phyloP scores from a whole-genome alignment of 2,888 invertebrate genomes.

The Hipparchia sbordonii region DNA sequence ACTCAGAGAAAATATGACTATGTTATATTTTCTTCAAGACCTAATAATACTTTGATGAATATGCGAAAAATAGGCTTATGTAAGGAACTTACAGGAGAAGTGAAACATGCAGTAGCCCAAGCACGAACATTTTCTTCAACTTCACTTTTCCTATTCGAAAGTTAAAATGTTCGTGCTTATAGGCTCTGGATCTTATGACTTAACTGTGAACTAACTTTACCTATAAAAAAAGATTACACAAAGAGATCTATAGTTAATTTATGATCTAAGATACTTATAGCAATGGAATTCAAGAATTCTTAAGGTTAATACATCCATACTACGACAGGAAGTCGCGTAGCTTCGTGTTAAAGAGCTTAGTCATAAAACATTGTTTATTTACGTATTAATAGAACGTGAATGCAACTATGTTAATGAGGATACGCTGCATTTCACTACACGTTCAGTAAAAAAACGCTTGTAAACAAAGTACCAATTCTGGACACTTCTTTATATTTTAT shows the following conservation, averaged over 20 bases:
- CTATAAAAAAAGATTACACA: neutral
- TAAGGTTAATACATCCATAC: neutral
- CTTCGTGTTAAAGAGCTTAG: neutral
- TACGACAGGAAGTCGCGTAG: slow-evolving; percentile 4
- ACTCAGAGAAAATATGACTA: neutral
- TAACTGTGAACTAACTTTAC: too few species aligned
- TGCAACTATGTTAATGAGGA: neutral
- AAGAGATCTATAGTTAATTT: neutral
- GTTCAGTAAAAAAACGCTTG: neutral
- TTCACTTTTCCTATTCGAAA: too few species aligned
- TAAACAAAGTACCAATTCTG: neutral
- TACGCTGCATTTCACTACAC: neutral
- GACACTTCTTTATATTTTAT: neutral
- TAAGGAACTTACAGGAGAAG: too few species aligned
- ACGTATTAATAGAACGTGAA: neutral
- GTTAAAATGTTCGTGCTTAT: too few species aligned
- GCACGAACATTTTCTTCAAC: too few species aligned
- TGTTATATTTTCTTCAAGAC: too few species aligned
- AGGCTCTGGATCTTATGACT: too few species aligned
- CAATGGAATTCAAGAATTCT: neutral
- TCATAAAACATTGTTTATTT: neutral
- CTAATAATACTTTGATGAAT: too few species aligned
- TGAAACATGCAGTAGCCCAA: too few species aligned
- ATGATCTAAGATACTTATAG: neutral
- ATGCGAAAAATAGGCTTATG: too few species aligned